Evolutionary conservation across 1,140 invertebrate species (phyloP).

Genomic region (Andricus grossulariae): DNA sequence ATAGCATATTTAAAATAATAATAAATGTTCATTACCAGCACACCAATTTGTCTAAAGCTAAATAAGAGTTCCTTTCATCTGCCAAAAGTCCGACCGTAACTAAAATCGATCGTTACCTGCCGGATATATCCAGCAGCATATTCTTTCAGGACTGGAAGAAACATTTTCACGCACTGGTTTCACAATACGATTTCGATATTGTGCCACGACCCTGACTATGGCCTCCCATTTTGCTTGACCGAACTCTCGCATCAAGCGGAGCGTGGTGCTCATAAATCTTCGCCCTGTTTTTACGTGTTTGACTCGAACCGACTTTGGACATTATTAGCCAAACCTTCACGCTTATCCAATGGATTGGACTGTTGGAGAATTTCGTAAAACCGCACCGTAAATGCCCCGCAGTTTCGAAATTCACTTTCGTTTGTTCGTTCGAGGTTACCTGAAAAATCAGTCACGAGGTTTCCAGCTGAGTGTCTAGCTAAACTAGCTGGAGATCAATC

Average conservation of each 20-base stretch:
- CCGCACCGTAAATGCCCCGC: constrained; percentile 53
- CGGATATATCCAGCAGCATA: not conserved
- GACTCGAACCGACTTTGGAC: constrained; percentile 49
- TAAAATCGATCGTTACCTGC: constrained; percentile 5
- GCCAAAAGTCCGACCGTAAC: not conserved
- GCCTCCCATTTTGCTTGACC: constrained; percentile 25
- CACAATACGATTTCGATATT: constrained; percentile 28
- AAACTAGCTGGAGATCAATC: constrained; percentile 16
- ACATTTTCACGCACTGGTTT: constrained; percentile 33
- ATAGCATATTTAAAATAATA: too few species aligned
- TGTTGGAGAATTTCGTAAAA: constrained; percentile 62
- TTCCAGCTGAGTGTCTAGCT: not conserved
- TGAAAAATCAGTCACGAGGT: constrained; percentile 8
- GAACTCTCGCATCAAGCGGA: constrained; percentile 45
- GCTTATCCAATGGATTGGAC: constrained; percentile 42
- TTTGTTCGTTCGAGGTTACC: constrained; percentile 27
- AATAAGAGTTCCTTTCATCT: too few species aligned
- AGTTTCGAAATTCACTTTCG: constrained; percentile 34
- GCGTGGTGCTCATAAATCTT: constrained; percentile 67
- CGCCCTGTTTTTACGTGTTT: constrained; percentile 69
- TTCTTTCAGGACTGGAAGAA: not conserved
- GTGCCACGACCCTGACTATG: constrained; percentile 15
- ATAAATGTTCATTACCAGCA: too few species aligned
- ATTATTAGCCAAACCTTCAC: constrained; percentile 66
- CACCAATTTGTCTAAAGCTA: too few species aligned